Evolutionary conservation across 2,888 invertebrate genomes (phyloP), one percentile per base, ranked within the genome.

Genomic region (Salpingus planirostris): DNA sequence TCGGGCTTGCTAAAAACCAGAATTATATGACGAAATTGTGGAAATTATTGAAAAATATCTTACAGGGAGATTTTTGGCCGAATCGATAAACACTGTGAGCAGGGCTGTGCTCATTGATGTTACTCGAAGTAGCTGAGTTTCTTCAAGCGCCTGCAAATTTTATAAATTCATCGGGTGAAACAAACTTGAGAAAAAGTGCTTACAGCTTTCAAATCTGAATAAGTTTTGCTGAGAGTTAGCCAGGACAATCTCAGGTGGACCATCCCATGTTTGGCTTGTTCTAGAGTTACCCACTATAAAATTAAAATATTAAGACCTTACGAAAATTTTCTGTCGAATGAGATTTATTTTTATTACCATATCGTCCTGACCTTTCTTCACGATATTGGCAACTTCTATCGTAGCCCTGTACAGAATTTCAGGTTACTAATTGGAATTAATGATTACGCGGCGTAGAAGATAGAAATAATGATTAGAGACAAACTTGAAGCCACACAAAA

Each of bases 201-300:
- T 69, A 88, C 88, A 43, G 77, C 72, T 57, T 79, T 76, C 3
- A 93, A 69, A 61, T 89, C 86, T 15, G 68, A 64, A 8, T 77
- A 66, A 53, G 82, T 74, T 18, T 78, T 67, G 29, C 83, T 79
- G 31, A 96, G 70, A 32, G 80, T 76, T 47, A 93, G 76, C 97
- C 97, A 98, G 3, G 82, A 80, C 29, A 93, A 70, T 29, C 89
- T 80, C 30, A 97, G 65, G 57, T 95, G 91, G 0, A 98, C 74
- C 69, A 91, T 81, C 3, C 97, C 97, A 56, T 91, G 89, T 62
- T 92, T 93, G 5, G 92, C 93, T 64, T 91, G 86, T 63, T 96
- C 93, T 47, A 98, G 70, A 0, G 90, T 87, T 45, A 92, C 73
- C 95, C 97, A 96, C 91, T 95, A 64, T 21, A 63, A 31, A 28